Evolutionary conservation across 2,797 vertebrate genomes (phyloP), one percentile per base, ranked within the genome.

Genomic region (Monodelphis domestica): DNA sequence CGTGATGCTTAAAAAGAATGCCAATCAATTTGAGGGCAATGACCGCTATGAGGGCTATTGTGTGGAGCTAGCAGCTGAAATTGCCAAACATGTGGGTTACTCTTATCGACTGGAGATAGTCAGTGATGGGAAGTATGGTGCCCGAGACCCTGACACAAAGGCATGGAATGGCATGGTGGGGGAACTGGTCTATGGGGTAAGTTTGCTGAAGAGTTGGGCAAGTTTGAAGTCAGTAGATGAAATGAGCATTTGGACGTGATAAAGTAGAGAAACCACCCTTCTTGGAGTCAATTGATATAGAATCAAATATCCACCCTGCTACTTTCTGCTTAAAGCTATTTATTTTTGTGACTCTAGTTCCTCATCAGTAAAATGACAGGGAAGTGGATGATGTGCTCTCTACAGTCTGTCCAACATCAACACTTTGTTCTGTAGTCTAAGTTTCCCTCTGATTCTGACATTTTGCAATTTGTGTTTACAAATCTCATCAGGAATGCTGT

Each of bases 101-200:
- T 99, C 99, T 95, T 99, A 99, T 98, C 99, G 99, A 57, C 98
- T 99, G 92, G 99, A 99, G 98, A 98, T 99, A 0, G 99, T 99
- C 93, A 98, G 99, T 0, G 99, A 99, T 17, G 99, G 99, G 52
- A 99, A 99, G 95, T 99, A 99, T 0, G 99, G 99, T 91, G 99
- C 99, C 70, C 98, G 98, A 29, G 99, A 99, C 96, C 98, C 99
- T 0, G 99, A 99, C 38, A 99, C 98, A 91, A 99, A 99, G 97
- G 99, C 99, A 53, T 99, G 99, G 99, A 99, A 99, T 0, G 99
- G 99, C 97, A 99, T 99, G 99, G 99, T 99, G 96, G 99, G 99
- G 94, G 99, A 99, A 90, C 99, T 99, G 12, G 99, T 99, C 9
- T 99, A 99, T 3, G 99, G 99, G 98, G 99, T 99, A 98, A 99